Percentiles rank a stretch among this genome's conserved stretches.
Conservation (phyloP, 2,113 vertebrate species). For the Semnornis frantzii region DNA sequence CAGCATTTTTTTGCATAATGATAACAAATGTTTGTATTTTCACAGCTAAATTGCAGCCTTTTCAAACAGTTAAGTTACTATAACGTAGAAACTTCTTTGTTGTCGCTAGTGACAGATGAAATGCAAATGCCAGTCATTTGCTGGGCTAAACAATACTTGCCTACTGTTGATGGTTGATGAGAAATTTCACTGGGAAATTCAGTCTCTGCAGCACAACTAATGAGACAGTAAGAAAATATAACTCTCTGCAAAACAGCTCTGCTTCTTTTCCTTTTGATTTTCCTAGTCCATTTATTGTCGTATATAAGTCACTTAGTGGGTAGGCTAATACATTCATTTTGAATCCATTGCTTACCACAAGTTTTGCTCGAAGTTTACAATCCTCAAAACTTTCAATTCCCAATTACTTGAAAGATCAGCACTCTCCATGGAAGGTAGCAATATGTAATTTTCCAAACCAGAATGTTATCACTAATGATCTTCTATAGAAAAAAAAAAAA, state of each 20-base stretch:
- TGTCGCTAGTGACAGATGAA: neutral
- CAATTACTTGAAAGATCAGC: conserved; percentile 18
- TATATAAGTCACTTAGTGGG: conserved; percentile 1
- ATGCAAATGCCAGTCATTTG: neutral
- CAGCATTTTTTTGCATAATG: neutral
- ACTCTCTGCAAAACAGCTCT: neutral
- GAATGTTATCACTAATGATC: neutral
- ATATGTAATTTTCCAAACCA: conserved; percentile 31
- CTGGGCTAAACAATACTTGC: neutral
- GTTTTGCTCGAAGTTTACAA: conserved; percentile 24
- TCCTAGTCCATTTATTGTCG: neutral
- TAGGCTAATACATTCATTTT: neutral
- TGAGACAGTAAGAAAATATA: neutral
- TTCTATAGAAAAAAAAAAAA: neutral
- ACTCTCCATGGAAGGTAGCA: neutral
- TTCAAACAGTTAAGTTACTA: neutral
- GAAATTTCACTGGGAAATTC: neutral
- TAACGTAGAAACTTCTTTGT: neutral
- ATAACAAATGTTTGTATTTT: neutral
- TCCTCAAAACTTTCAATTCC: conserved; percentile 17
- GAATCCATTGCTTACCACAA: neutral
- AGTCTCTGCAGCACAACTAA: neutral
- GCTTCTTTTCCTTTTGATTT: conserved; percentile 12
- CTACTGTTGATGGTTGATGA: neutral
- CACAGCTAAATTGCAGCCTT: neutral